Conservation (phyloP, 2,888 invertebrate genomes). For the Andrena bicolor region DNA sequence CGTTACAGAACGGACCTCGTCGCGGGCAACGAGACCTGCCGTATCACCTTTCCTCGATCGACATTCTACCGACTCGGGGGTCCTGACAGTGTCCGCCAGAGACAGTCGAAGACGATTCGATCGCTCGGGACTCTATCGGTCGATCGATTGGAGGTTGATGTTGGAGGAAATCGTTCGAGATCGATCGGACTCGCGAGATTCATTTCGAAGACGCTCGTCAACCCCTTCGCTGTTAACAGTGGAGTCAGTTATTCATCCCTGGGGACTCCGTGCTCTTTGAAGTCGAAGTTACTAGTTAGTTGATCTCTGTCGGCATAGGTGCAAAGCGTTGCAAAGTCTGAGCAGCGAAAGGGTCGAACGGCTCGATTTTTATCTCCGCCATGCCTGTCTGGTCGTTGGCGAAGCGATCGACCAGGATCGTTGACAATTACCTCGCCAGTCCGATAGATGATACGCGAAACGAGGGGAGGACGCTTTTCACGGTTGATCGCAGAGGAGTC, state of each 20-base stretch:
- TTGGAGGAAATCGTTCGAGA: conserved; percentile 24
- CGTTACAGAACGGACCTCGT: conserved; percentile 54
- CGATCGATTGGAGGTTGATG: conserved; percentile 32
- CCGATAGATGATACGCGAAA: conserved; percentile 8
- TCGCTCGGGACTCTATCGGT: conserved; percentile 6
- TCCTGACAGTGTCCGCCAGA: neutral
- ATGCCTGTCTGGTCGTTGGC: neutral
- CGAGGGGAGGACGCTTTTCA: neutral
- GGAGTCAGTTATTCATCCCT: too few relatives aligned
- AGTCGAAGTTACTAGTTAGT: too few relatives aligned
- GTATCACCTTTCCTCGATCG: conserved; percentile 36
- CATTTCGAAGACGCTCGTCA: neutral
- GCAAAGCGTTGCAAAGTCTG: too few relatives aligned
- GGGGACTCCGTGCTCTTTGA: too few relatives aligned
- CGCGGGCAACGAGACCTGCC: conserved; percentile 51
- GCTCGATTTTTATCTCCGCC: neutral
- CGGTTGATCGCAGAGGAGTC: conserved; percentile 41
- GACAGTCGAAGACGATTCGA: neutral
- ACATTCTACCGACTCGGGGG: conserved; percentile 3
- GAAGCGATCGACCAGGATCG: neutral
- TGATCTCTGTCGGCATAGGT: too few relatives aligned
- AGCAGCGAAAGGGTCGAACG: neutral
- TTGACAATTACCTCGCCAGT: conserved; percentile 7
- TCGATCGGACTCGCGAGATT: conserved; percentile 30
- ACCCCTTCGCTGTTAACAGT: neutral